These are phyloP conservation scores for Tenualosa thibaudeaui DNA, from an alignment of 2,797 vertebrate genomes.

Conservation along the genomic window DNA sequence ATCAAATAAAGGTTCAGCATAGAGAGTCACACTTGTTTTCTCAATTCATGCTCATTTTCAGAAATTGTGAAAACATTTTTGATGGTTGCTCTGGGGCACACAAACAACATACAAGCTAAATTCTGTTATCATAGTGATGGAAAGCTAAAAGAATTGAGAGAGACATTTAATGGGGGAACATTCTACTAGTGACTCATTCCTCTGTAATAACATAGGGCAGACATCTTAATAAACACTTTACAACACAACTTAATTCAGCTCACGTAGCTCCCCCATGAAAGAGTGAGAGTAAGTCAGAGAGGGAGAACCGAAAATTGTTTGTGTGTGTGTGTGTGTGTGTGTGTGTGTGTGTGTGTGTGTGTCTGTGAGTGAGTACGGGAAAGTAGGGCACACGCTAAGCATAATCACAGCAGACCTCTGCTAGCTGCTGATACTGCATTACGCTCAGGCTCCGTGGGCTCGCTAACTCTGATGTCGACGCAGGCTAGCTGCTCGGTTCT, in stretches of 20 bases:
- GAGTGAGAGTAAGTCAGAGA: not conserved
- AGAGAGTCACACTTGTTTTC: not conserved
- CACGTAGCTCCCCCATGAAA: not conserved
- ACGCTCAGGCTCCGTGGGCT: not conserved
- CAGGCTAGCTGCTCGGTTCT: not conserved
- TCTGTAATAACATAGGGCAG: not conserved
- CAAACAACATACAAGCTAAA: not conserved
- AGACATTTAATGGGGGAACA: not conserved
- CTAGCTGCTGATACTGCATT: conserved; percentile 2
- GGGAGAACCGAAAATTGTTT: not conserved
- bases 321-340: not conserved
- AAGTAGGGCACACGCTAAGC: conserved; percentile 9
- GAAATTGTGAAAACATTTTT: not conserved
- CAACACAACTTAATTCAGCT: not conserved
- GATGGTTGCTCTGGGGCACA: not conserved
- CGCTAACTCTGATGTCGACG: not conserved
- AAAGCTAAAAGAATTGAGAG: not conserved
- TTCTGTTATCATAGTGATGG: not conserved
- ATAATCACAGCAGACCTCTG: conserved; percentile 14
- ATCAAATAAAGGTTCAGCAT: not conserved
- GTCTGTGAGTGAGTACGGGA: not conserved
- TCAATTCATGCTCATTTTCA: not conserved
- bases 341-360: not conserved
- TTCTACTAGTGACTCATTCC: not conserved
- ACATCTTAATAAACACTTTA: not conserved